Conservation (phyloP, 2,113 vertebrate species). For the Pluvialis apricaria region DNA sequence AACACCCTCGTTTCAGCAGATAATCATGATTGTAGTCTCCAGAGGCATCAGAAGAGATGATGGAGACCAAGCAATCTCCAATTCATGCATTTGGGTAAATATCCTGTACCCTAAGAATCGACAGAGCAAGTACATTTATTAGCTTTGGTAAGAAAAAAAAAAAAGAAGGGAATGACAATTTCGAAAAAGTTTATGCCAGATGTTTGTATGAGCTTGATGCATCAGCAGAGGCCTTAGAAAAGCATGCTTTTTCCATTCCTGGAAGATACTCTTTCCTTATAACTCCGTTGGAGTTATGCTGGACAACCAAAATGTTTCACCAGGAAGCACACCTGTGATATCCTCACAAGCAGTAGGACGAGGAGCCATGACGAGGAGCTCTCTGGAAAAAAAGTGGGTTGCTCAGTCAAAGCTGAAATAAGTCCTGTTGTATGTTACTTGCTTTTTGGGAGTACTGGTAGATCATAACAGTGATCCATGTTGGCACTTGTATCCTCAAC, state of each 20-base stretch:
- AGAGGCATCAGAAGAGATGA: neutral
- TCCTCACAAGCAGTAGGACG: neutral
- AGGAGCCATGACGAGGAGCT: neutral
- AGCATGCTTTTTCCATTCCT: neutral
- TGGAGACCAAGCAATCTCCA: neutral
- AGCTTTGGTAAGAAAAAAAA: neutral
- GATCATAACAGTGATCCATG: neutral
- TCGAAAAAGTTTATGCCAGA: neutral
- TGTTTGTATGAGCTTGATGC: neutral
- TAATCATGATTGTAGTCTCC: neutral
- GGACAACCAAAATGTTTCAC: neutral
- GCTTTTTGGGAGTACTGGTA: neutral
- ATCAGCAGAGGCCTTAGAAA: neutral
- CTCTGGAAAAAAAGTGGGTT: neutral
- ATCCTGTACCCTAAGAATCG: neutral
- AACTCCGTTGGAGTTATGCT: neutral
- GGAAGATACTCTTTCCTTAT: neutral
- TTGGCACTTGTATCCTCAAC: neutral
- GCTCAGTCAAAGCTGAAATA: neutral
- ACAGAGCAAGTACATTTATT: neutral
- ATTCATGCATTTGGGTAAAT: neutral
- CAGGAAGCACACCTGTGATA: neutral
- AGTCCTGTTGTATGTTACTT: neutral
- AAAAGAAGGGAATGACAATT: neutral
- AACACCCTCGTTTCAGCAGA: neutral